These are phyloP conservation scores for Amphipoea oculea DNA, from an alignment of 2,888 invertebrate genomes.

Conservation along the genomic window DNA sequence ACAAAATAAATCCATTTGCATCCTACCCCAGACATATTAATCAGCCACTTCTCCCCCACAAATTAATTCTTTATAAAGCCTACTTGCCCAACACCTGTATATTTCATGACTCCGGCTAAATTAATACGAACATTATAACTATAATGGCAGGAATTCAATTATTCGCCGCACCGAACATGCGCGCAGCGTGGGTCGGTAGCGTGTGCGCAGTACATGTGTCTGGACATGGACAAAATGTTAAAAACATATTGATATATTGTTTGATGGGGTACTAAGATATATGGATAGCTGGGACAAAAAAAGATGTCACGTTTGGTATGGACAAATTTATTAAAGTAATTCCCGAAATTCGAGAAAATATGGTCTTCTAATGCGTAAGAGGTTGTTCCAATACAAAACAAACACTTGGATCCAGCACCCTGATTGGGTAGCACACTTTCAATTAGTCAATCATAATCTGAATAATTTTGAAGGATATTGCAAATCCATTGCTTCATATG, in stretches of 20 bases:
- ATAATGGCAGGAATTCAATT: constrained; percentile 70
- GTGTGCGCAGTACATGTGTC: constrained; percentile 64
- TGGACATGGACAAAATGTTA: constrained; percentile 61
- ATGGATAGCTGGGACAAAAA: constrained; percentile 28
- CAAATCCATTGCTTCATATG: neutral
- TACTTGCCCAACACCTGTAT: constrained; percentile 51
- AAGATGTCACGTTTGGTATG: constrained; percentile 18
- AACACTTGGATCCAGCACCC: neutral
- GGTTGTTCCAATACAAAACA: neutral
- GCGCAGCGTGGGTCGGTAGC: constrained; percentile 70
- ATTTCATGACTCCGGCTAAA: constrained; percentile 59
- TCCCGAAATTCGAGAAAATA: neutral
- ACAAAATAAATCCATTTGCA: constrained; percentile 51
- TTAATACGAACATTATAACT: constrained; percentile 66
- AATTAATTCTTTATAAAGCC: constrained; percentile 47
- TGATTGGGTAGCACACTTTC: neutral
- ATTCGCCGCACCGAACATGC: constrained; percentile 53
- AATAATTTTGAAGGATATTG: neutral
- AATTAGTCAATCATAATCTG: neutral
- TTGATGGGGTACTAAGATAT: constrained; percentile 49
- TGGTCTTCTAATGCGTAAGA: neutral
- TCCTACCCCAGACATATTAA: constrained; percentile 45
- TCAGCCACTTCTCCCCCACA: constrained; percentile 31
- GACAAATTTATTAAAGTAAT: constrained; percentile 19
- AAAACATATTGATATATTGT: constrained; percentile 62